Percentiles rank a stretch among this genome's conserved stretches.
phyloP scores from a whole-genome alignment of 2,888 invertebrate species.

The Drosophila neotestacea region DNA sequence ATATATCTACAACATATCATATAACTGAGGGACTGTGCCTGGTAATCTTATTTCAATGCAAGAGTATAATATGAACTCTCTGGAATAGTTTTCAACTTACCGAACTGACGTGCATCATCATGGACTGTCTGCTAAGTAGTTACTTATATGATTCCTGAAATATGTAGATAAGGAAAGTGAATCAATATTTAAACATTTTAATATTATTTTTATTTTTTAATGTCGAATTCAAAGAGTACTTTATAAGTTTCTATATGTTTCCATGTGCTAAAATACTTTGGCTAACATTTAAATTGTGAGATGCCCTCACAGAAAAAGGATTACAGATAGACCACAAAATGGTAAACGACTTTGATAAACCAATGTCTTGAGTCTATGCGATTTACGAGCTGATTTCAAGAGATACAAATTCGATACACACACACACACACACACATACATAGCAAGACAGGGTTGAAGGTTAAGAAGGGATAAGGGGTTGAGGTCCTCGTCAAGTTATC shows the following conservation, averaged over 20 bases:
- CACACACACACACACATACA: background rate
- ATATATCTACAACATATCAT: too few species aligned
- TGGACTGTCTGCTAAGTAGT: too few species aligned
- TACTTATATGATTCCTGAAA: background rate
- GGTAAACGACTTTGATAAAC: constrained; percentile 32
- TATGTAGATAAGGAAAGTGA: background rate
- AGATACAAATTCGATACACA: constrained; percentile 27
- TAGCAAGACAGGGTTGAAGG: background rate
- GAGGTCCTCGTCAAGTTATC: constrained; percentile 43
- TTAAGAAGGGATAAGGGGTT: background rate
- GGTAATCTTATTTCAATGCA: too few species aligned
- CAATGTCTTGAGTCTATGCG: constrained; percentile 55
- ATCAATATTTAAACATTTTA: too few species aligned
- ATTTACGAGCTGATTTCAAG: constrained; percentile 61
- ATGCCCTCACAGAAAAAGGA: constrained; percentile 39
- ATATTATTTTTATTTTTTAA: too few species aligned
- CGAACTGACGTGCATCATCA: too few species aligned
- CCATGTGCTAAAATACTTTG: too few species aligned
- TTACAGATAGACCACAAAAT: constrained; percentile 59
- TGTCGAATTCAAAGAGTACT: too few species aligned
- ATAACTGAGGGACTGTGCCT: too few species aligned
- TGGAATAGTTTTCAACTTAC: too few species aligned
- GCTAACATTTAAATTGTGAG: constrained; percentile 6
- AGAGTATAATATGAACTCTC: too few species aligned
- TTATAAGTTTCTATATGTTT: too few species aligned